Base-by-base conservation (phyloP, 1,140 invertebrate species). In the Yoshiicerus persimilis region DNA sequence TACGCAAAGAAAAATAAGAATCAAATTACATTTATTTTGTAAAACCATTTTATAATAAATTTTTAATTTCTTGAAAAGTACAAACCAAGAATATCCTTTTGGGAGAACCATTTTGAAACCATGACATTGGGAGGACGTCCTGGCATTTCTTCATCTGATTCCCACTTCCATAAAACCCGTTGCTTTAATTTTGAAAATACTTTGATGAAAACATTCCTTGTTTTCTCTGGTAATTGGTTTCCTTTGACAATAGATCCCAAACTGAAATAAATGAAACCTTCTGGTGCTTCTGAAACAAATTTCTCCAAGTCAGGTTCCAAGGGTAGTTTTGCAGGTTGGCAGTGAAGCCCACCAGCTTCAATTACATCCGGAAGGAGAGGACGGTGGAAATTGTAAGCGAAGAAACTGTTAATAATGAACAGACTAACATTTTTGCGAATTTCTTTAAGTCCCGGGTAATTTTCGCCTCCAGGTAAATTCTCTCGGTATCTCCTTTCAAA, bases 191-290 rank as follows among this genome's bases (percentile, higher is more conserved):
- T 94, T 1, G 95, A 93, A 89, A 96, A 95, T 0, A 95, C 96
- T 13, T 94, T 93, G 11, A 96, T 93, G 83, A 97, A 94, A 90
- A 95, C 93, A n/a, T 93, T 92, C 38, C 95, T 93, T 1, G 95
- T 93, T 1, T 94, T 93, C 36, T 95, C 93, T 0, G 96, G 96
- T 95, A 96, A 96, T 88, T 95, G 95, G 2, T 95, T 94, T 0
- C 95, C 95, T 89, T 94, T 94, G 0, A 96, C 95, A 1, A 95
- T 96, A 0, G 96, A 96, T 0, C 96, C 96, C 95, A 97, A 96
- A 4, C 95, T 96, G 2, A 97, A 95, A 91, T 95, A 96, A 30
- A 96, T 94, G 91, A 96, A 96, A 20, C 96, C 96, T 62, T 94
- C 93, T 2, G 94, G 95, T 3, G 94, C 94, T 2, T 93, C 94